Evolutionary conservation across 2,797 vertebrate species (phyloP), one percentile per base, ranked within the genome.

Genomic region (Ctenosaura bakeri): DNA sequence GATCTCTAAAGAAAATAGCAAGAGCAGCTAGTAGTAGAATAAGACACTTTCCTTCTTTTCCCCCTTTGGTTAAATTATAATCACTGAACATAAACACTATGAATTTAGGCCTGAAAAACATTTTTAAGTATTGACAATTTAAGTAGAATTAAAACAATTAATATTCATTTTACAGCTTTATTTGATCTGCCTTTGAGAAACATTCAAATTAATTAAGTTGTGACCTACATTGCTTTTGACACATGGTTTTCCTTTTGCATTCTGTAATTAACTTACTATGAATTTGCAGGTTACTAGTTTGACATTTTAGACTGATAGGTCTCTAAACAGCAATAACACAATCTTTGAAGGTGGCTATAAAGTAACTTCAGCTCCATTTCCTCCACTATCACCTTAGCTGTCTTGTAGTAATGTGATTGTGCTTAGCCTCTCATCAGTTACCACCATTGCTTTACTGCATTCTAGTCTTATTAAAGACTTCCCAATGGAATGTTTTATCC

Each of bases 91-190:
- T 64, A 81, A 69, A 81, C 64, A 69, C 16, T 18, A 50, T 35
- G 29, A 13, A 81, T 20, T 32, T 79, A n/a, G n/a, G 38, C 6
- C 38, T 62, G 13, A 42, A 71, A 81, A 84, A 54, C 22, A 78
- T 54, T 83, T 77, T 77, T 56, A 26, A 52, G 12, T 0, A 24
- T 38, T 8, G 6, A 54, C 83, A 5, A 71, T 62, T 73, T 26
- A 32, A 90, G 38, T 7, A 81, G 29, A 73, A 85, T 79, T 56
- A 56, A 85, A 79, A 56, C 13, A 83, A 13, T 83, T 42, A 80
- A 73, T 32, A 73, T 26, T 69, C 26, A 16, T 38, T 89, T 84
- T 77, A 62, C 7, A 38, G 1, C 32, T 69, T 85, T 20, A 10
- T 66, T 32, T 64, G 24, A 77, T 84, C 24, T 85, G 82, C 16